Conservation (phyloP, 2,797 vertebrate genomes). For the Lagorchestes hirsutus region DNA sequence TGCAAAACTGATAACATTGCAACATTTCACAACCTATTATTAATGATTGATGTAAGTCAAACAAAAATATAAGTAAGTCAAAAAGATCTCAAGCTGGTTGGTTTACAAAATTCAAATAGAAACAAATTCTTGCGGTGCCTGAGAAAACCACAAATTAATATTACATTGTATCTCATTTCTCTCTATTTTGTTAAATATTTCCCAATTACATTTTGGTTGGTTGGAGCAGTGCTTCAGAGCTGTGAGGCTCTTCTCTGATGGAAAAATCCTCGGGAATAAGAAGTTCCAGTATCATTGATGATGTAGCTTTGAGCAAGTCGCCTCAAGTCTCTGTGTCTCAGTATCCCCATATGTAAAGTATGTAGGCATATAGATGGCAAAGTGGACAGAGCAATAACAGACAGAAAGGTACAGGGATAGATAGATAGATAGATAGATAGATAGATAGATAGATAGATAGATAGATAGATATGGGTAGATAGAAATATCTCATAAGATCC, state of each 20-base stretch:
- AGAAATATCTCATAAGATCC: background rate
- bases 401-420: background rate
- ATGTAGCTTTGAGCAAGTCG: background rate
- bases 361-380: background rate
- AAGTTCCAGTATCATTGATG: background rate
- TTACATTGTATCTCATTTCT: too few relatives aligned
- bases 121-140: too few relatives aligned
- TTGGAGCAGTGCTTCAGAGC: too few relatives aligned
- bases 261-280: too few relatives aligned
- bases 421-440: too few relatives aligned
- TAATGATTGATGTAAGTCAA: background rate
- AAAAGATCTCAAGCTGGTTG: background rate
- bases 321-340: background rate
- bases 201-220: background rate
- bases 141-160: too few relatives aligned
- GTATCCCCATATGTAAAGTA: background rate
- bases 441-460: too few relatives aligned
- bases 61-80: background rate
- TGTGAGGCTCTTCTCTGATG: too few relatives aligned
- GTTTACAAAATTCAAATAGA: background rate
- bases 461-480: background rate
- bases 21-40: background rate
- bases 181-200: background rate
- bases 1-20: conserved; percentile 6
- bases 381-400: too few relatives aligned